Evolutionary conservation across 2,797 vertebrate species (phyloP).

Genomic region (Phrynocephalus forsythii): DNA sequence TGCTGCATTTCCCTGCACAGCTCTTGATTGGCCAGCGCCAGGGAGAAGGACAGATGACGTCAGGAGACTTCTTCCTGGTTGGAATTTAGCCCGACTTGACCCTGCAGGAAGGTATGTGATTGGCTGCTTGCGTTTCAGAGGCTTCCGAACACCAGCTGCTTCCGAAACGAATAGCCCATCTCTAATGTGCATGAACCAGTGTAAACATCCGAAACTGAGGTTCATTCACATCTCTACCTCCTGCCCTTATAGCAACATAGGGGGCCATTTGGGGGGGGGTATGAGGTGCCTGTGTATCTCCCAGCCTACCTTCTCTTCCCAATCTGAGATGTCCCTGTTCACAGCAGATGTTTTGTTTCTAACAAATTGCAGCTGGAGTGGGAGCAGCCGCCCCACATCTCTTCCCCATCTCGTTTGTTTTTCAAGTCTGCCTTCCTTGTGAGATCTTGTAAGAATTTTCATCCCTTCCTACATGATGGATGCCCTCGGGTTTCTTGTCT

Average conservation of each 20-base stretch:
- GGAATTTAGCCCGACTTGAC: no score
- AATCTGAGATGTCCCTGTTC: background rate
- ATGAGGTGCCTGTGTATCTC: background rate
- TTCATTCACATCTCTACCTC: background rate
- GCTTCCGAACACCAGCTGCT: no score
- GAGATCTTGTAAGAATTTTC: background rate
- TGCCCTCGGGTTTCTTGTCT: background rate
- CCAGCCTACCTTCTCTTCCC: background rate
- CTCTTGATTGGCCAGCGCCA: no score
- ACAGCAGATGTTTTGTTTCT: background rate
- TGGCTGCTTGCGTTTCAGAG: no score
- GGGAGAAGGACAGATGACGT: no score
- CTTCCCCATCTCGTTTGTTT: background rate
- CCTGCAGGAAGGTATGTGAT: no score
- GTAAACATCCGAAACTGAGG: no score
- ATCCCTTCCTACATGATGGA: accelerated
- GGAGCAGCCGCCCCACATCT: background rate
- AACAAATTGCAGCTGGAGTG: background rate
- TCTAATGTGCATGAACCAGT: no score
- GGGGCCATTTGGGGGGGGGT: background rate
- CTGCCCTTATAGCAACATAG: background rate
- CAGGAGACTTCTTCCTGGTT: no score
- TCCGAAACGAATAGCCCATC: no score
- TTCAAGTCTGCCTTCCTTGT: slow-evolving; percentile 1
- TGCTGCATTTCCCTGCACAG: no score